phyloP scores from a whole-genome alignment of 2,797 vertebrate genomes.

The Darevskia nairensis region DNA sequence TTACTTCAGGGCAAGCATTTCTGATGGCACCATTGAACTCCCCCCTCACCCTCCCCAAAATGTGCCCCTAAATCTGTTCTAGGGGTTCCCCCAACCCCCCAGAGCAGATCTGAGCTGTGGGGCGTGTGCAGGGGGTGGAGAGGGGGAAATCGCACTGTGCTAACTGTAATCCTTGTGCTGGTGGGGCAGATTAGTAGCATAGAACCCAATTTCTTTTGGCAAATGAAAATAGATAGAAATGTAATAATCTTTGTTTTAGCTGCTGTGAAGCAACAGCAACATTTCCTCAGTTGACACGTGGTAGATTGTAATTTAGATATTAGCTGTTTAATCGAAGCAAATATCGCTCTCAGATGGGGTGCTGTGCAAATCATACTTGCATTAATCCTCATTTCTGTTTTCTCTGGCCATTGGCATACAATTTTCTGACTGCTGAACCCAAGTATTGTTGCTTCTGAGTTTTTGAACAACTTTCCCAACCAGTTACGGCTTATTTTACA shows the following conservation, averaged over 20 bases:
- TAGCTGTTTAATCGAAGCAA: conserved; percentile 8
- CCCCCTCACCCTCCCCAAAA: no score
- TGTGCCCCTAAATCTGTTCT: no score
- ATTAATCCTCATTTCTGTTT: conserved; percentile 38
- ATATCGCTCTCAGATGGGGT: conserved; percentile 30
- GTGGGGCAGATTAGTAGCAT: no score
- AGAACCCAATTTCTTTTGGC: not conserved
- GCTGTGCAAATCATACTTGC: conserved; percentile 24
- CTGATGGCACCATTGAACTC: no score
- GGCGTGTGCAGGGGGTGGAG: no score
- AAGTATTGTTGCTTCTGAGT: conserved; percentile 16
- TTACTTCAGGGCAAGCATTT: no score
- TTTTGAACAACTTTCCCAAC: conserved; percentile 23
- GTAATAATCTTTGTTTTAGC: not conserved
- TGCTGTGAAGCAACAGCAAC: not conserved
- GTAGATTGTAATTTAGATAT: not conserved
- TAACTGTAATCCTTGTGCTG: no score
- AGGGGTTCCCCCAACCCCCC: no score
- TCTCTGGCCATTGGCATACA: conserved; percentile 23
- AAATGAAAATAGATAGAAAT: not conserved
- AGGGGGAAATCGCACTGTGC: no score
- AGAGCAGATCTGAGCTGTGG: no score
- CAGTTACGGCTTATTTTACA: not conserved
- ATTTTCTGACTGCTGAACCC: conserved; percentile 3
- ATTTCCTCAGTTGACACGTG: not conserved